These are phyloP conservation scores for Albula goreensis DNA, from an alignment of 2,113 vertebrate genomes.

Conservation along the genomic window DNA sequence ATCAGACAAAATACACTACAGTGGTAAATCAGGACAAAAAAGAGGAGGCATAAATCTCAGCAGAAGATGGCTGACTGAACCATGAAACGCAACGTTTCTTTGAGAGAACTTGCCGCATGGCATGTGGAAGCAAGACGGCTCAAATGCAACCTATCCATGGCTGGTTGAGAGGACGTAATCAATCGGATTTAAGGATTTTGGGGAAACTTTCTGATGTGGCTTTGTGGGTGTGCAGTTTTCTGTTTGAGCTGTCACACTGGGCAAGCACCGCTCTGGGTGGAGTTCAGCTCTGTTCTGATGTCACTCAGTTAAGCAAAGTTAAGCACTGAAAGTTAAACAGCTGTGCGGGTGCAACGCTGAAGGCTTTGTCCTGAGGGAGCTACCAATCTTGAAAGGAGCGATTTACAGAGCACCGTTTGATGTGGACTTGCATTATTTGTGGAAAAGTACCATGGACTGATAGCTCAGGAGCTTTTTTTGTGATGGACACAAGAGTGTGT, in stretches of 20 bases:
- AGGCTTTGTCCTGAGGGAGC: conserved; percentile 1
- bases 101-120: background rate
- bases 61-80: background rate
- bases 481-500: background rate
- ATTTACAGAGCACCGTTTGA: background rate
- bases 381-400: background rate
- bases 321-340: background rate
- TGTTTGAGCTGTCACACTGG: background rate
- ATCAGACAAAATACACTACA: too few relatives aligned
- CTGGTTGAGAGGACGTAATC: background rate
- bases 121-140: background rate
- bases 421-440: background rate
- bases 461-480: background rate
- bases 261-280: background rate
- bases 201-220: background rate
- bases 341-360: background rate
- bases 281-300: background rate
- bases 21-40: too few relatives aligned
- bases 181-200: background rate
- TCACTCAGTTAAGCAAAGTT: background rate
- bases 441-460: background rate
- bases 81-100: background rate
- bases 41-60: too few relatives aligned
- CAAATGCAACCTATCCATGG: background rate
- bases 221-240: background rate